Conservation (phyloP, 1,140 invertebrate genomes). For the Pseudomyrmex pallidus region DNA sequence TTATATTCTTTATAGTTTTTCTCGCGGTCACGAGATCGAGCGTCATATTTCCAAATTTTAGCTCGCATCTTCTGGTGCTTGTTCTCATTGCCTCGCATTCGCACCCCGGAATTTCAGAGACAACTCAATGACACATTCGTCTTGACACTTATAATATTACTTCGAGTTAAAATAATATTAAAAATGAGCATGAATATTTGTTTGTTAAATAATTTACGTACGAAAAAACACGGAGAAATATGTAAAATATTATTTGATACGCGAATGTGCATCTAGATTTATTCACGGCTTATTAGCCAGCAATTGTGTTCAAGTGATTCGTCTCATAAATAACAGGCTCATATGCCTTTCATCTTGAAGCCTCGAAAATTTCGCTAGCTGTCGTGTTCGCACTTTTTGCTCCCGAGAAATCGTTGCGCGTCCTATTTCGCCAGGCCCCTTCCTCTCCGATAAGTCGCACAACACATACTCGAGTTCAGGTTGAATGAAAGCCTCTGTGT, state of each 20-base stretch:
- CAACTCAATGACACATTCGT: background rate
- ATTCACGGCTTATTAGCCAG: background rate
- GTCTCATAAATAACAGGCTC: background rate
- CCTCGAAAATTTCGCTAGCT: background rate
- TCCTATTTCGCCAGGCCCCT: conserved; percentile 63
- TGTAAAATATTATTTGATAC: background rate
- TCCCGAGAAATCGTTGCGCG: conserved; percentile 42
- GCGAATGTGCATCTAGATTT: background rate
- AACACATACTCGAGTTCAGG: conserved; percentile 56
- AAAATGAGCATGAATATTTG: background rate
- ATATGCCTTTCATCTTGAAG: background rate
- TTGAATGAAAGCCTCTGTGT: conserved; percentile 68
- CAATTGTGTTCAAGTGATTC: background rate
- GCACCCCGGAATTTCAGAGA: conserved; percentile 17
- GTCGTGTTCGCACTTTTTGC: conserved; percentile 22
- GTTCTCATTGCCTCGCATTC: background rate
- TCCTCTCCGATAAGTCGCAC: conserved; percentile 61
- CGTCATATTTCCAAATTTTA: conserved; percentile 25
- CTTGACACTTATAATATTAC: background rate
- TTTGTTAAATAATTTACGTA: too few relatives aligned
- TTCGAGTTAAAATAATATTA: background rate
- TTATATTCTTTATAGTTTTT: background rate
- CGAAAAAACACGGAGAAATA: too few relatives aligned
- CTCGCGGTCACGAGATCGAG: conserved; percentile 24
- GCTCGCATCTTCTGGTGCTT: conserved; percentile 2